Base-by-base conservation (phyloP, 2,797 vertebrate species). In the Graptemys geographica region DNA sequence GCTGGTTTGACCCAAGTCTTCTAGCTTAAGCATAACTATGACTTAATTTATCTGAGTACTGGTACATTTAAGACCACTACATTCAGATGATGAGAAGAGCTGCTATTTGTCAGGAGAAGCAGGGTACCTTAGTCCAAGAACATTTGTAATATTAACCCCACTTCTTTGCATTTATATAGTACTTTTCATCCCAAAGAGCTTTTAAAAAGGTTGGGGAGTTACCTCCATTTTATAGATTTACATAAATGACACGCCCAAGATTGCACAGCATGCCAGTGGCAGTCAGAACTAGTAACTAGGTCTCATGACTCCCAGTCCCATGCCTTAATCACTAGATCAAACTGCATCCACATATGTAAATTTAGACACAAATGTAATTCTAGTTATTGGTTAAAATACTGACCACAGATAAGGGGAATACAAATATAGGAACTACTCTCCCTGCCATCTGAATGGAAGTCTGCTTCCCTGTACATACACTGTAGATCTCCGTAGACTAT, bases 391-490 rank as follows among this genome's bases (percentile, higher is more conserved):
- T 89, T 37, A n/a, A 15, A 72, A 41, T 72, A 72, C 37, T 41
- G 37, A 31, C 0, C 3, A 51, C 27, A 51, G 0, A 0, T 1
- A 49, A 76, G 52, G 33, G 41, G 37, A 41, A 55, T 57, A 59
- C 11, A 59, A 25, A 37, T 56, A 81, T 49, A n/a, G 44, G 16
- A 11, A 28, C n/a, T 41, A 56, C 69, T 12, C 9, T 41, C n/a
- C 37, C n/a, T 72, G 37, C 69, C 56, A 56, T 10, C 21, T 13
- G 18, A 6, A 10, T n/a, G 28, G 56, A 53, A 8, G 52, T 0
- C 0, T 1, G 56, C 53, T 89, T 53, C 53, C 31, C 65, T 13
- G 7, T 47, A 55, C 0, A 1, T 1, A 0, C 0, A 0, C 11
- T 7, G 1, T 4, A 6, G 7, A 31, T 33, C 53, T 72, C 19